Percentiles rank a stretch among this genome's conserved stretches.
Evolutionary conservation across 1,140 invertebrate species (phyloP).

Genomic region (Plutomurus gul): DNA sequence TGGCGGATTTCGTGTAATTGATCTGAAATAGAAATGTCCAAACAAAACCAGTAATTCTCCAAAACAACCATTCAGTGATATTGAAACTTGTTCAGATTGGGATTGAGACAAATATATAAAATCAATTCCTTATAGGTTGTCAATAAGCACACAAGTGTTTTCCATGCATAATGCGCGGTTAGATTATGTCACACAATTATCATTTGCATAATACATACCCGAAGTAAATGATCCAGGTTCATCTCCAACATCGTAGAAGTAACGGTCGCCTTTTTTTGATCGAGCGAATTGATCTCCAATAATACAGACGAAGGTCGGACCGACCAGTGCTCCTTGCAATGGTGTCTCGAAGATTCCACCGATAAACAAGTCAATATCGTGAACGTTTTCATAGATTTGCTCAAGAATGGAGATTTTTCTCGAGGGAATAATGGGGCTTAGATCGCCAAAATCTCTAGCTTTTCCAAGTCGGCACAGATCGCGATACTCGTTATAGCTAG

Average conservation of each 20-base stretch:
- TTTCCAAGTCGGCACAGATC: conserved; percentile 62
- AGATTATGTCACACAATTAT: conserved; percentile 42
- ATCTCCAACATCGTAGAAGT: conserved; percentile 64
- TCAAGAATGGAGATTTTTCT: conserved; percentile 54
- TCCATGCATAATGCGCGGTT: background rate
- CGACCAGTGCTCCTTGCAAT: conserved; percentile 61
- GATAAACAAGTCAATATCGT: conserved; percentile 66
- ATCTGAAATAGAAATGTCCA: conserved; percentile 53
- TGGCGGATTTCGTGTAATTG: conserved; percentile 66
- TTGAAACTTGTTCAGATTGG: too few species aligned
- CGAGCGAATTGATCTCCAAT: conserved; percentile 62
- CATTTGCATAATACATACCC: too few species aligned
- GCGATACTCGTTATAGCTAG: conserved; percentile 60
- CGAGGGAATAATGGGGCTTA: conserved; percentile 39
- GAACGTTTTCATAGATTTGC: conserved; percentile 56
- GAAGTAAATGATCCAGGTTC: conserved; percentile 61
- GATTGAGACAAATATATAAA: too few species aligned
- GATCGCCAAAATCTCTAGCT: conserved; percentile 41
- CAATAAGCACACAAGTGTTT: too few species aligned
- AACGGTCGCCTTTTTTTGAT: conserved; percentile 61
- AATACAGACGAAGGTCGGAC: conserved; percentile 68
- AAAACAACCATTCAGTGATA: too few species aligned
- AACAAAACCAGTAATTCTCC: background rate
- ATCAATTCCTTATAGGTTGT: too few species aligned
- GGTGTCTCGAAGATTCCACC: conserved; percentile 61